These are phyloP conservation scores for Rhynchomys soricoides DNA, from an alignment of 2,113 vertebrate species.

Conservation along the genomic window DNA sequence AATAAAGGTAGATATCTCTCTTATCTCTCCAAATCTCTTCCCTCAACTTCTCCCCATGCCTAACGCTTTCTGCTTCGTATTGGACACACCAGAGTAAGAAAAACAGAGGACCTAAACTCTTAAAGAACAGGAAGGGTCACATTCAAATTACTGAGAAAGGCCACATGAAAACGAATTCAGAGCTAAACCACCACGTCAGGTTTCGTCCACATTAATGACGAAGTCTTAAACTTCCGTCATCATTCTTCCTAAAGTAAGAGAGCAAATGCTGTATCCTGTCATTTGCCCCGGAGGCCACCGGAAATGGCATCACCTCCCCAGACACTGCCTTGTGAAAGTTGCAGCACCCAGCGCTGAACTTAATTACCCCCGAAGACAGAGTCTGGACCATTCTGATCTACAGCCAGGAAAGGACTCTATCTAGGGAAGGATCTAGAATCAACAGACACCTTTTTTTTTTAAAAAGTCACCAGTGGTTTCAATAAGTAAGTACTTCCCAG, in stretches of 20 bases:
- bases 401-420: background rate
- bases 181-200: background rate
- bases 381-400: background rate
- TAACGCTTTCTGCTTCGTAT: background rate
- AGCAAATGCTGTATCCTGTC: constrained; percentile 20
- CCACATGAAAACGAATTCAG: constrained; percentile 21
- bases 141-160: constrained; percentile 9
- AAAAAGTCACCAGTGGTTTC: background rate
- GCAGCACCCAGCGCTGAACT: constrained; percentile 31
- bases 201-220: background rate
- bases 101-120: background rate
- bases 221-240: background rate
- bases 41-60: background rate
- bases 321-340: background rate
- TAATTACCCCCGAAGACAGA: background rate
- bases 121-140: background rate
- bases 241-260: constrained; percentile 31
- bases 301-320: constrained; percentile 62
- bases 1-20: background rate
- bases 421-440: background rate
- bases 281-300: constrained; percentile 56
- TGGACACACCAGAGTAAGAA: background rate
- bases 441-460: background rate
- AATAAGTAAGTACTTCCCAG: constrained; percentile 60
- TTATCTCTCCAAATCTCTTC: background rate